These are phyloP conservation scores for Mythimna albipuncta DNA, from an alignment of 2,888 invertebrate genomes.

Conservation along the genomic window DNA sequence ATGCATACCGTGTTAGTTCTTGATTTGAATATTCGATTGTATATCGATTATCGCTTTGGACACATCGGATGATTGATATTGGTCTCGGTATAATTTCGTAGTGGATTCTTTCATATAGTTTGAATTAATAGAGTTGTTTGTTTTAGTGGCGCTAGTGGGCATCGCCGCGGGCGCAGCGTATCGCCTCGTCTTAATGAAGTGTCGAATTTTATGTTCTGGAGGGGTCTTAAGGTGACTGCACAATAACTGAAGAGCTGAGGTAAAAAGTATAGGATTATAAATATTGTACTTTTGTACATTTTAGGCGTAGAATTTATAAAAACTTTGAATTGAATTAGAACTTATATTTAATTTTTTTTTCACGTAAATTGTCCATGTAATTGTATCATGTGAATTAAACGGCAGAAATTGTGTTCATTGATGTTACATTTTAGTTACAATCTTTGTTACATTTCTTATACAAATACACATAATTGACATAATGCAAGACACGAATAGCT, in stretches of 20 bases:
- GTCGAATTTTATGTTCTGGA: conserved; percentile 79
- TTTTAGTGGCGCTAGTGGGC: conserved; percentile 79
- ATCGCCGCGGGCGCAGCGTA: conserved; percentile 83
- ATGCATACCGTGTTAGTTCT: conserved; percentile 73
- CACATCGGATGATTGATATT: conserved; percentile 84
- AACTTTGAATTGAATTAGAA: too few species aligned
- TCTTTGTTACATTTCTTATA: too few species aligned
- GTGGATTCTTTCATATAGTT: conserved; percentile 72
- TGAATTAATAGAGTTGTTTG: conserved; percentile 89
- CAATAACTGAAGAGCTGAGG: conserved; percentile 34
- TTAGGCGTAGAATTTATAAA: background rate
- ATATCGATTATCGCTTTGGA: conserved; percentile 81
- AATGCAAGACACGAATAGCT: background rate
- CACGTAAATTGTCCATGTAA: too few species aligned
- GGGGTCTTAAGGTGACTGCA: conserved; percentile 70
- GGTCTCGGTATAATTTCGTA: conserved; percentile 77
- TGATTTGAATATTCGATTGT: conserved; percentile 77
- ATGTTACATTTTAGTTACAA: too few species aligned
- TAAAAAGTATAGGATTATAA: background rate
- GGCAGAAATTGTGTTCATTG: too few species aligned
- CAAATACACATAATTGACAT: too few species aligned
- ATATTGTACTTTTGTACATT: background rate
- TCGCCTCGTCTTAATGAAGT: conserved; percentile 82
- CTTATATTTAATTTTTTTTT: too few species aligned
- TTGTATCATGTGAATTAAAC: too few species aligned